These are phyloP conservation scores for Phycodurus eques DNA, from an alignment of 2,113 vertebrate species.

Conservation along the genomic window DNA sequence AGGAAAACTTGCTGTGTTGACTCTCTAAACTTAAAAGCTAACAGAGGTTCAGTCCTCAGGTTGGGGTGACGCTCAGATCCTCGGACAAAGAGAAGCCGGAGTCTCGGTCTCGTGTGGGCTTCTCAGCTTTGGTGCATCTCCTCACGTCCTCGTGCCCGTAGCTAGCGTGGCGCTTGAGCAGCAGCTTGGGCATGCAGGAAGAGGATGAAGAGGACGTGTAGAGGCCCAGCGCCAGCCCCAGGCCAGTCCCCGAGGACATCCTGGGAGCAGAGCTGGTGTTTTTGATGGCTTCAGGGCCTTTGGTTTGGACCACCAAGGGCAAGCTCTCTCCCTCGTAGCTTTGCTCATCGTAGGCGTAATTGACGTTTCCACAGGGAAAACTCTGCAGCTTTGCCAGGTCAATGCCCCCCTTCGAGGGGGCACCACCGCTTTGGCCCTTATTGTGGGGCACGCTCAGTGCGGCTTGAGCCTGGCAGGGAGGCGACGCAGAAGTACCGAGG, in stretches of 20 bases:
- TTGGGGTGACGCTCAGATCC: constrained; percentile 83
- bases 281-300: constrained; percentile 59
- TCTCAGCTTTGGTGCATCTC: constrained; percentile 76
- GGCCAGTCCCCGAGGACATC: constrained; percentile 37
- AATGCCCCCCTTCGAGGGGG: constrained; percentile 54
- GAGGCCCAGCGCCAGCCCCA: constrained; percentile 48
- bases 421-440: constrained; percentile 38
- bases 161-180: constrained; percentile 75
- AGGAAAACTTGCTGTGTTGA: not conserved
- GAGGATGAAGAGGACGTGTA: constrained; percentile 32
- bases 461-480: constrained; percentile 51
- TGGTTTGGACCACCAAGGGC: constrained; percentile 58
- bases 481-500: constrained; percentile 63
- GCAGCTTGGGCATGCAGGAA: constrained; percentile 64
- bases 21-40: not conserved
- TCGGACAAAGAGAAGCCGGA: constrained; percentile 82
- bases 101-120: constrained; percentile 79
- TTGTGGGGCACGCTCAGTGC: constrained; percentile 40
- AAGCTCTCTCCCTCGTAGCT: constrained; percentile 71
- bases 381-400: constrained; percentile 83
- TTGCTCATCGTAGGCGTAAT: constrained; percentile 83
- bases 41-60: constrained; percentile 59
- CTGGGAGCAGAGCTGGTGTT: constrained; percentile 49
- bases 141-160: constrained; percentile 75
- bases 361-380: constrained; percentile 86